A percentile compares a stretch with the other conserved stretches of the same genome.
These are phyloP conservation scores for Capricornis sumatraensis DNA, from an alignment of 2,113 vertebrate species.

Conservation along the genomic window DNA sequence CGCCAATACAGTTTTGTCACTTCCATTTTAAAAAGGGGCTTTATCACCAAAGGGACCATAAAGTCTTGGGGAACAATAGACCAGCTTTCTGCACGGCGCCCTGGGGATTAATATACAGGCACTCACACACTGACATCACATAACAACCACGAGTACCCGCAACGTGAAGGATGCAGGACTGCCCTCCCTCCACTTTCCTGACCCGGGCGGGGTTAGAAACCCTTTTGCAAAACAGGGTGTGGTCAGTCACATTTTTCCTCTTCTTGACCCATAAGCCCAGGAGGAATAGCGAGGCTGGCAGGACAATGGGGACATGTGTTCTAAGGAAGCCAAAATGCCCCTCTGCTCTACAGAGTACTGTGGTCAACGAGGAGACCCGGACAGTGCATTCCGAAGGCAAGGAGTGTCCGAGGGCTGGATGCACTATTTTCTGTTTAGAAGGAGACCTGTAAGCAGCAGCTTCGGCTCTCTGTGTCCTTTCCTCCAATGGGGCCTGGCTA, in stretches of 20 bases:
- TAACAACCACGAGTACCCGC: neutral
- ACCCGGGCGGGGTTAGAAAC: neutral
- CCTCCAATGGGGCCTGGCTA: neutral
- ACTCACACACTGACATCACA: neutral
- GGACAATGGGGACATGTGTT: neutral
- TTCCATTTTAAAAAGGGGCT: neutral
- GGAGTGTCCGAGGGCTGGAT: neutral
- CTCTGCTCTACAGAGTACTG: neutral
- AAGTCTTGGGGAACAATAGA: neutral
- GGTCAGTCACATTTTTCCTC: neutral
- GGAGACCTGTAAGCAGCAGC: neutral
- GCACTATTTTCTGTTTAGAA: neutral
- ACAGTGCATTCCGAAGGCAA: neutral
- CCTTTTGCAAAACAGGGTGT: neutral
- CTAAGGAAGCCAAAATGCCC: neutral
- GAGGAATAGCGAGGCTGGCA: neutral
- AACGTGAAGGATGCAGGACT: neutral
- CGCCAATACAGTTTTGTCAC: neutral
- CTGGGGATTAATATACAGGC: neutral
- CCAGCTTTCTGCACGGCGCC: neutral
- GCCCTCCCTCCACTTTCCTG: neutral
- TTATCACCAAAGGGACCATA: neutral
- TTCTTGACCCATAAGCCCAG: neutral
- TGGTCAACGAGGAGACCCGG: neutral
- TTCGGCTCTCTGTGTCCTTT: neutral